Percentiles rank a stretch among this genome's conserved stretches.
Conservation (phyloP, 1,140 invertebrate species). For the Macrotrachela quadricornifera region DNA sequence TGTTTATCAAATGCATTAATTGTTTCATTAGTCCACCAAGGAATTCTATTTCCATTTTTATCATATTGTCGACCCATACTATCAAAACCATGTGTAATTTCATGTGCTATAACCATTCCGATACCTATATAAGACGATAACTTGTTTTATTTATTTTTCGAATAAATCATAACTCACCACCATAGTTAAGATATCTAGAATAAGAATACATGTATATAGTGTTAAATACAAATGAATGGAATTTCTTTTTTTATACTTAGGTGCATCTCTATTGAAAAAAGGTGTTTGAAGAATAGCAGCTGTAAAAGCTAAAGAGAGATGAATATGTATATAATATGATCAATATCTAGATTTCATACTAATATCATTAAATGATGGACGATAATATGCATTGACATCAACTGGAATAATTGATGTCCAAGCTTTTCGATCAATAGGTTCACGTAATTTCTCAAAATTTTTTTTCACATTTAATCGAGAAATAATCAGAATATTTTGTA, state of each 20-base stretch:
- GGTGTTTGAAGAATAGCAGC: constrained; percentile 13
- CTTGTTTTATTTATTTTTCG: constrained; percentile 9
- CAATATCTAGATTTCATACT: constrained; percentile 6
- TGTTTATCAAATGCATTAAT: constrained; percentile 68
- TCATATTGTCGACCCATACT: constrained; percentile 67
- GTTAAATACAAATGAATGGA: no score
- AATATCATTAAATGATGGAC: no score
- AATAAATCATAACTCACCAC: constrained; percentile 25
- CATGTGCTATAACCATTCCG: constrained; percentile 56
- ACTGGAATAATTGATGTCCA: no score
- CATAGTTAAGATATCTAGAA: constrained; percentile 46
- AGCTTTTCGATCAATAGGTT: no score
- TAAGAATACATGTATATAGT: constrained; percentile 1
- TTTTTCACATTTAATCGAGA: no score
- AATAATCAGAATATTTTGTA: no score
- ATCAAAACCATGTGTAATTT: constrained; percentile 64
- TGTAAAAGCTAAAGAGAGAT: not conserved
- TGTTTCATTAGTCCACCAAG: constrained; percentile 91
- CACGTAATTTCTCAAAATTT: no score
- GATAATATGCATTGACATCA: no score
- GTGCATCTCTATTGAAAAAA: constrained; percentile 12
- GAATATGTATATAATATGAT: not conserved
- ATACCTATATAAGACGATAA: no score
- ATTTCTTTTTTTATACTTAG: constrained; percentile 9
- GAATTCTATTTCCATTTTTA: constrained; percentile 84